Conservation (phyloP, 2,888 invertebrate genomes). For the Sphaeridia pumilis region DNA sequence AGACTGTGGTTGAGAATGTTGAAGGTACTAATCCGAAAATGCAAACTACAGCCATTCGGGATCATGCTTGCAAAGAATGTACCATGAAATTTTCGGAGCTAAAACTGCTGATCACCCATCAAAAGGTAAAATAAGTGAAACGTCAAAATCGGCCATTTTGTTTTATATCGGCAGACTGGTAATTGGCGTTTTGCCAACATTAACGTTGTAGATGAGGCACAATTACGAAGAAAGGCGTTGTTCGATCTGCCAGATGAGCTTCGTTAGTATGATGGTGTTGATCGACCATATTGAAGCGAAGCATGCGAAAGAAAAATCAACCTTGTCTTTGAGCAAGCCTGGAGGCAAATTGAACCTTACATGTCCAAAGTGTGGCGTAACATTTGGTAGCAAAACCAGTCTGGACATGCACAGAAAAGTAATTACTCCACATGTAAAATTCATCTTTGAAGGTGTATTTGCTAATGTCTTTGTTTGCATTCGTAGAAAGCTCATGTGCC, state of each 20-base stretch:
- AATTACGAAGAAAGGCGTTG: constrained; percentile 6
- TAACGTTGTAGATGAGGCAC: constrained; percentile 8
- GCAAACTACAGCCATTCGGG: too few species aligned
- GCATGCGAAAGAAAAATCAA: not conserved
- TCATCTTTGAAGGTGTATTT: too few species aligned
- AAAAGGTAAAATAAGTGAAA: constrained; percentile 2
- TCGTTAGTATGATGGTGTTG: not conserved
- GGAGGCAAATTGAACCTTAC: not conserved
- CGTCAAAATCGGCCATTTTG: too few species aligned
- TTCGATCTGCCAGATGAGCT: not conserved
- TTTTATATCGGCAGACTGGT: not conserved
- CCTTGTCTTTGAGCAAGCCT: not conserved
- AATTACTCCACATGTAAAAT: too few species aligned
- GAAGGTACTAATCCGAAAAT: too few species aligned
- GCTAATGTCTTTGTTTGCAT: too few species aligned
- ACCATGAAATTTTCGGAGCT: too few species aligned
- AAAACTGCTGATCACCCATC: constrained; percentile 1
- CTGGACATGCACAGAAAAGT: constrained; percentile 9
- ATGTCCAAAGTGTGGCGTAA: constrained; percentile 9
- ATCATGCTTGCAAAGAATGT: too few species aligned
- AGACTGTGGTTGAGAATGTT: too few species aligned
- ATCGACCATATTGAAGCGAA: not conserved
- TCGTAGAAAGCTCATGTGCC: constrained; percentile 7
- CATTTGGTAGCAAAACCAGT: not conserved
- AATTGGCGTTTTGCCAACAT: not conserved